Evolutionary conservation across 2,113 vertebrate genomes (phyloP).

Genomic region (Hippocampus guttulatus): DNA sequence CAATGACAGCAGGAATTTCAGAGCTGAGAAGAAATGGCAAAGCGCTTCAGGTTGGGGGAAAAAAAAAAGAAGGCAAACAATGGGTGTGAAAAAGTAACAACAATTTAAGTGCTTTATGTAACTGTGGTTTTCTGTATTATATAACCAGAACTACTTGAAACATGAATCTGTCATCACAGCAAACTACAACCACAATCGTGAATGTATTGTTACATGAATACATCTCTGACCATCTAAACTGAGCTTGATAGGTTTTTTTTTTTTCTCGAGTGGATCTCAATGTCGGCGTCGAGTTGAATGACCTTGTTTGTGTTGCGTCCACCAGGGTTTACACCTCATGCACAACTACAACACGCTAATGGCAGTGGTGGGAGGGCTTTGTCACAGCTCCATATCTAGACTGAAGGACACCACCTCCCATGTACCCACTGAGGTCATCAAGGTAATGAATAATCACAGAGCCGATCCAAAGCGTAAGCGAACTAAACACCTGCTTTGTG

Average conservation of each 20-base stretch:
- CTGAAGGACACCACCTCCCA: conserved; percentile 93
- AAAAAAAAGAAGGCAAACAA: background rate
- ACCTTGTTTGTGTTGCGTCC: conserved; percentile 14
- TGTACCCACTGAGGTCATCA: conserved; percentile 85
- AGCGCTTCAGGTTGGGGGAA: conserved; percentile 8
- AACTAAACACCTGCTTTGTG: background rate
- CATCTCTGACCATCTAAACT: background rate
- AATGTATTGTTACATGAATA: background rate
- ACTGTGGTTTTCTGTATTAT: conserved; percentile 46
- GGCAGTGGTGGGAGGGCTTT: conserved; percentile 92
- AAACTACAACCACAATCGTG: background rate
- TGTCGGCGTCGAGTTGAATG: conserved; percentile 5
- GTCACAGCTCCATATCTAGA: conserved; percentile 93
- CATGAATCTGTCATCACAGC: conserved; percentile 28
- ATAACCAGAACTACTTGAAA: conserved; percentile 56
- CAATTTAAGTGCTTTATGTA: conserved; percentile 59
- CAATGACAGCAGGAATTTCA: conserved; percentile 47
- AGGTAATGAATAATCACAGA: conserved; percentile 69
- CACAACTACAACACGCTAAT: conserved; percentile 97
- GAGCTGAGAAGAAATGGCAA: conserved; percentile 35
- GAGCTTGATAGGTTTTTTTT: background rate
- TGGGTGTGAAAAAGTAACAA: conserved; percentile 39
- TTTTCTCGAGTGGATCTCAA: background rate
- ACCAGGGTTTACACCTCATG: conserved; percentile 84
- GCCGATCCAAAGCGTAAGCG: no score